Base-by-base conservation (phyloP, 2,888 invertebrate species). In the Cerceris ruficornis region DNA sequence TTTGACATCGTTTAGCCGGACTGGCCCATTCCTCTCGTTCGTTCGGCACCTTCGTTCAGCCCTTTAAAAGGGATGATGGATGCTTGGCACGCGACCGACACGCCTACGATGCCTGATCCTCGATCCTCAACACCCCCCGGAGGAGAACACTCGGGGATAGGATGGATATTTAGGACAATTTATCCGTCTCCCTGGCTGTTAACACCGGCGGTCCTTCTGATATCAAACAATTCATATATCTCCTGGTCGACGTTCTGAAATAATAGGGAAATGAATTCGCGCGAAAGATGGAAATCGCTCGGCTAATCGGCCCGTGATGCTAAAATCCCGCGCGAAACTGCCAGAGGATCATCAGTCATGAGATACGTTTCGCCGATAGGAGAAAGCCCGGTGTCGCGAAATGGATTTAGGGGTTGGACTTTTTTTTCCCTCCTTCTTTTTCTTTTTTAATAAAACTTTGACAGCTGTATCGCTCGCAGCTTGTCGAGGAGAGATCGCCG, bases 261-360 rank as follows among this genome's bases (percentile, higher is more conserved):
- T 92, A 92, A 92, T 92, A 91, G 91, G 92, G 92, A 92, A 92
- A 92, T 92, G 92, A 92, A 92, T 92, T 91, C 89, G 86, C 87
- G 85, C 77, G 85, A 85, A 77, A 78, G 87, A 89, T 87, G 85
- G 73, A 83, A 86, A 88, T 88, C 86, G 73, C 43, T 14, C 39
- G 66, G 69, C 54, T 85, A 86, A 88, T 83, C 85, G 81, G 76
- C 65, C 61, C 52, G 46, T 68, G 66, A 78, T 11, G 43, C 52
- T 55, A 59, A 65, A 42, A 60, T 49, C 76, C 9, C 52, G n/a
- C 28, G 28, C 28, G n/a, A 14, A 52, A 52, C 14, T 14, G 46
- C 46, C 55, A 15, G 43, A 50, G 66, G 67, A 75, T 75, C 84
- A 83, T 86, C 84, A 61, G 77, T 79, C 84, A 79, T 79, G 60